phyloP scores from a whole-genome alignment of 2,113 vertebrate genomes.

The Leptobrachium ailaonicum region DNA sequence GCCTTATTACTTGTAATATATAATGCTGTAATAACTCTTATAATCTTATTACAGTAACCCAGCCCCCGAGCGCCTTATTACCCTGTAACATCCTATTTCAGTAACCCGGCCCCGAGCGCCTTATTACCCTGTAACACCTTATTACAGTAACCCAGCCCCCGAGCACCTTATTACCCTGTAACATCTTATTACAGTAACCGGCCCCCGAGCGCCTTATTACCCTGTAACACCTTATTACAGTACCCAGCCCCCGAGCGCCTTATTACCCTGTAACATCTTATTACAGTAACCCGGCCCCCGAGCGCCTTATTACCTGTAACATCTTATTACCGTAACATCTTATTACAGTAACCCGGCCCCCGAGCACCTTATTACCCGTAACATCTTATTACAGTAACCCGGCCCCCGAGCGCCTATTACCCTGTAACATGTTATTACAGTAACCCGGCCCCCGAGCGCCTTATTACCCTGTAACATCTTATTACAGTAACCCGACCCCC shows the following conservation, averaged over 20 bases:
- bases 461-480: too few relatives aligned
- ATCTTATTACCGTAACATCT: slow-evolving; percentile 10
- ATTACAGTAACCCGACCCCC: too few relatives aligned
- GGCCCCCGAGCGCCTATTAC: too few relatives aligned
- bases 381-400: too few relatives aligned
- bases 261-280: background rate
- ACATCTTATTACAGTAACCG: too few relatives aligned
- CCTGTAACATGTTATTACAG: too few relatives aligned
- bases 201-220: slow-evolving; percentile 24
- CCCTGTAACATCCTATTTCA: background rate
- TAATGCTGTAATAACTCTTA: too few relatives aligned
- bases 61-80: background rate
- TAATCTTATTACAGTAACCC: background rate
- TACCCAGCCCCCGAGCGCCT: background rate
- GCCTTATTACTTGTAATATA: background rate
- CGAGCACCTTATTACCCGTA: too few relatives aligned
- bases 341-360: background rate
- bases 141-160: slow-evolving; percentile 20
- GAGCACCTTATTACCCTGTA: slow-evolving; percentile 21
- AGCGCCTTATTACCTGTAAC: slow-evolving; percentile 11
- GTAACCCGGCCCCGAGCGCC: slow-evolving; percentile 13
- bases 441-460: too few relatives aligned
- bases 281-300: background rate
- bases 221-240: slow-evolving; percentile 17
- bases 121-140: slow-evolving; percentile 5